Evolutionary conservation across 2,797 vertebrate genomes (phyloP).

Genomic region (Mycteria americana): DNA sequence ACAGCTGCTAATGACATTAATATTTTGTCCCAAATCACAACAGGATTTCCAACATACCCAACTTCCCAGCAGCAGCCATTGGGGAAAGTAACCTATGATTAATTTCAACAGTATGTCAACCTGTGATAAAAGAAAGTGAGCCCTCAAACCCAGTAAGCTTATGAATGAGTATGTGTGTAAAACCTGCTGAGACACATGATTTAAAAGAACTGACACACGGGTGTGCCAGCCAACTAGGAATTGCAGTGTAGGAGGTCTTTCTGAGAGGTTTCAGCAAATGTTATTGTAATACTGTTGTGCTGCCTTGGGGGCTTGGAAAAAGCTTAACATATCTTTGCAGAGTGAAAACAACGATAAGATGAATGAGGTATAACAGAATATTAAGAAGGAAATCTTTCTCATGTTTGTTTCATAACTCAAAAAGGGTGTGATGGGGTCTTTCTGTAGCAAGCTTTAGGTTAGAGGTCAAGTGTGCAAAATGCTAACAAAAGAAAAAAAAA

Average conservation of each 20-base stretch:
- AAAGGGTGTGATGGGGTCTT: not conserved
- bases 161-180: not conserved
- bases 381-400: slow-evolving; percentile 11
- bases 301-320: slow-evolving; percentile 14
- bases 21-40: not conserved
- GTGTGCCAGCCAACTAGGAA: not conserved
- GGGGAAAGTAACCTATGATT: slow-evolving; percentile 13
- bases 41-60: not conserved
- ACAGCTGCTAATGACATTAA: not conserved
- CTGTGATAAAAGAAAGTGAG: not conserved
- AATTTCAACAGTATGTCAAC: slow-evolving; percentile 23
- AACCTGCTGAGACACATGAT: not conserved
- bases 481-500: not conserved
- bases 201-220: not conserved
- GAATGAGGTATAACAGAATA: slow-evolving; percentile 25
- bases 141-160: not conserved
- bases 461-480: slow-evolving; percentile 9
- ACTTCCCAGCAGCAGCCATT: not conserved
- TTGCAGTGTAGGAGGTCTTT: slow-evolving; percentile 39
- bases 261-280: slow-evolving; percentile 21
- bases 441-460: not conserved
- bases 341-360: slow-evolving; percentile 23
- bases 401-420: slow-evolving; percentile 9
- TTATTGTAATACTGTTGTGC: slow-evolving; percentile 24
- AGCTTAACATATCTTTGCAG: not conserved